Conservation (phyloP, 2,797 vertebrate species). For the Gymnopithys bicolor region DNA sequence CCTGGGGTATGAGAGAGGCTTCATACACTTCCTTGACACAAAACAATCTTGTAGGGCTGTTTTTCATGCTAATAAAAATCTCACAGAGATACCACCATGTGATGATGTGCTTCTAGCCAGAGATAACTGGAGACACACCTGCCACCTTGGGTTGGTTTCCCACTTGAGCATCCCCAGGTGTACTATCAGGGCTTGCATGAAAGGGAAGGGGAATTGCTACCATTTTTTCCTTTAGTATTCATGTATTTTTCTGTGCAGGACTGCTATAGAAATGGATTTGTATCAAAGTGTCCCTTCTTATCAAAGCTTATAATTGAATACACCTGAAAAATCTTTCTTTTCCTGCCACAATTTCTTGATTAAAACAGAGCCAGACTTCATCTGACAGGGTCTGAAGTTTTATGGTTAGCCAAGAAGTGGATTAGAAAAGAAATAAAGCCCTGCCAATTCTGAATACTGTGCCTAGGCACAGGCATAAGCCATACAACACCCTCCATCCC, state of each 20-base stretch:
- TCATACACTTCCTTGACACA: neutral
- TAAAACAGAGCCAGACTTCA: constrained; percentile 28
- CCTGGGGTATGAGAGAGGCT: neutral
- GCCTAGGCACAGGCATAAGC: accelerated
- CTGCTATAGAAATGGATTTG: neutral
- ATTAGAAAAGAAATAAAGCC: neutral
- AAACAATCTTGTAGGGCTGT: neutral
- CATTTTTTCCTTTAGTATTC: neutral
- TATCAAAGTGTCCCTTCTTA: neutral
- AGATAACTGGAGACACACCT: neutral
- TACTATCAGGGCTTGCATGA: neutral
- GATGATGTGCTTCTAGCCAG: neutral
- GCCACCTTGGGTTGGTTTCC: neutral
- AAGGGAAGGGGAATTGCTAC: neutral
- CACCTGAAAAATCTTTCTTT: neutral
- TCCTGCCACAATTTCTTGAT: neutral
- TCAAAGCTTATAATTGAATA: neutral
- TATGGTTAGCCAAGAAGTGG: neutral
- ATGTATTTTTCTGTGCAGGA: neutral
- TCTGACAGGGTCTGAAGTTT: neutral
- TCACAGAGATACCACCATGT: neutral
- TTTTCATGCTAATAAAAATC: neutral
- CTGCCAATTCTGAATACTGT: neutral
- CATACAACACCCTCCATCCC: neutral
- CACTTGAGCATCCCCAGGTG: neutral